Conservation (phyloP, 2,113 vertebrate genomes). For the Caranx melampygus region DNA sequence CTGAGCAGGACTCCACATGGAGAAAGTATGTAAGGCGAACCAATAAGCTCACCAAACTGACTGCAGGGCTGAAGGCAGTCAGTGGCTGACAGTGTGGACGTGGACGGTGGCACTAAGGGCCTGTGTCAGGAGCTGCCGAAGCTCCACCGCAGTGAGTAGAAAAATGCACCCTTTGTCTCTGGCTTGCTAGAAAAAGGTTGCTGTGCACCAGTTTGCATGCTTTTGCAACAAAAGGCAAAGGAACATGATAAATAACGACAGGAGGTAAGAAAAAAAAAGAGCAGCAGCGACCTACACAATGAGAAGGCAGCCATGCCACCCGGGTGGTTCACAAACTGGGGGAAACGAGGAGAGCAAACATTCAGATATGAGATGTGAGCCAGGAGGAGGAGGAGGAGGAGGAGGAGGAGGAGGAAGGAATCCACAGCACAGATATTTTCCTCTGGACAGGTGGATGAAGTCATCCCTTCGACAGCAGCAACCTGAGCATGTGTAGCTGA, state of each 20-base stretch:
- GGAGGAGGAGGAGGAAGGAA: too few relatives aligned
- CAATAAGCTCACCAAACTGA: conserved; percentile 8
- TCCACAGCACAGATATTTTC: neutral
- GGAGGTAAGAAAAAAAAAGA: conserved; percentile 8
- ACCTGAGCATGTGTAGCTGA: conserved; percentile 32
- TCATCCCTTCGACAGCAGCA: conserved; percentile 23
- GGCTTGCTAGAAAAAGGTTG: conserved; percentile 20
- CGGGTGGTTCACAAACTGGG: neutral
- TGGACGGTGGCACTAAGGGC: neutral
- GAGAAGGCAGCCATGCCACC: neutral
- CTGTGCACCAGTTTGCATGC: conserved; percentile 17
- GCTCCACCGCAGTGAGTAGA: conserved; percentile 12
- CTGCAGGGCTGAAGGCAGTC: conserved; percentile 14
- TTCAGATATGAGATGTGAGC: neutral
- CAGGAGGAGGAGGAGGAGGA: too few relatives aligned
- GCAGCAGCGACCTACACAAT: neutral
- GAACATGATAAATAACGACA: conserved; percentile 12
- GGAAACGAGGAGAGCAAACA: conserved; percentile 8
- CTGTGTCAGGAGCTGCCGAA: conserved; percentile 5
- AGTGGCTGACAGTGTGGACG: conserved; percentile 12
- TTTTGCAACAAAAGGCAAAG: neutral
- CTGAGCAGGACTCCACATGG: neutral
- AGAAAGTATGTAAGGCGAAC: neutral
- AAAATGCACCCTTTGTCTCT: neutral
- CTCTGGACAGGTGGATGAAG: conserved; percentile 2